Evolutionary conservation across 2,113 vertebrate species (phyloP).

Genomic region (Pithys albifrons): DNA sequence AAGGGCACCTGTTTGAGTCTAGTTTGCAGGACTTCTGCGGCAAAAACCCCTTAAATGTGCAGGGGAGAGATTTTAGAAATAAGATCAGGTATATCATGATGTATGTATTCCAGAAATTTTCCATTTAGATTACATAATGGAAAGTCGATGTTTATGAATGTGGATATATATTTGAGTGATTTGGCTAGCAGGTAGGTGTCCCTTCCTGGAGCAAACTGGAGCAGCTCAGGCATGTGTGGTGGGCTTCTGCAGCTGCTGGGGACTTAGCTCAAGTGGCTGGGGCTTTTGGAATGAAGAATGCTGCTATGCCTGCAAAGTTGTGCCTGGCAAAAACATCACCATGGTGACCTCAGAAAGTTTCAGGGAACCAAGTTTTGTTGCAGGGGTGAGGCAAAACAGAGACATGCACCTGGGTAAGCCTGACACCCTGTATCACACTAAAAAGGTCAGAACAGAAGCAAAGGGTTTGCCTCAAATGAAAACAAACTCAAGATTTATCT

Average conservation of each 20-base stretch:
- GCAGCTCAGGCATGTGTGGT: neutral
- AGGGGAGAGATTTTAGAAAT: neutral
- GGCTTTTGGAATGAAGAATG: neutral
- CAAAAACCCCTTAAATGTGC: neutral
- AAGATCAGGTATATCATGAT: neutral
- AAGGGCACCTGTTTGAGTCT: neutral
- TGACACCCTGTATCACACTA: neutral
- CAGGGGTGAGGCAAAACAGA: neutral
- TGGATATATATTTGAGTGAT: neutral
- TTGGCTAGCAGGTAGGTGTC: neutral
- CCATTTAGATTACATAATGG: neutral
- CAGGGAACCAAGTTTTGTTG: neutral
- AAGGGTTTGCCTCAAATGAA: rapidly evolving
- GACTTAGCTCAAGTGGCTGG: neutral
- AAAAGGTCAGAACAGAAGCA: neutral
- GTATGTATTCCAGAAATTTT: neutral
- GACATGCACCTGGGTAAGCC: neutral
- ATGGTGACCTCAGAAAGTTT: neutral
- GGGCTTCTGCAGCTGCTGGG: neutral
- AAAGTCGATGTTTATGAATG: neutral
- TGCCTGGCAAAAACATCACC: neutral
- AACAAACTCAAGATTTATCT: neutral
- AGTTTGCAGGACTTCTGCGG: neutral
- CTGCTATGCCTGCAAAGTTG: neutral
- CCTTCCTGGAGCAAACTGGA: neutral